Percentiles rank a stretch among this genome's conserved stretches.
phyloP scores from a whole-genome alignment of 2,888 invertebrate genomes.

The Pachycephus smyrnensis region DNA sequence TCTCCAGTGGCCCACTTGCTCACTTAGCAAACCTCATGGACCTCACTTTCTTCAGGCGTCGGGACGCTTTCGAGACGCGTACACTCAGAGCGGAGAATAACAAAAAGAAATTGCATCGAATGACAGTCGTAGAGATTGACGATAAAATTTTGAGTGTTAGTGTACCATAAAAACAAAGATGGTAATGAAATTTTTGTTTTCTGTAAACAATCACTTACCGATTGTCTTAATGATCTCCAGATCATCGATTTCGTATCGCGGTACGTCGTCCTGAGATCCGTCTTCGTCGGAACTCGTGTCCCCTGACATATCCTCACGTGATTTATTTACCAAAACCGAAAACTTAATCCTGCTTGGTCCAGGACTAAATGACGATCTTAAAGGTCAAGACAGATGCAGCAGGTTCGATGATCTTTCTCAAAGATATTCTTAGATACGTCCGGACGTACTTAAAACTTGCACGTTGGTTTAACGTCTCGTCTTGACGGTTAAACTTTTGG shows the following conservation, averaged over 20 bases:
- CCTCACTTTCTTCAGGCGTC: slow-evolving; percentile 2
- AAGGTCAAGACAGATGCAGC: slow-evolving; percentile 30
- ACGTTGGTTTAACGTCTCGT: background rate
- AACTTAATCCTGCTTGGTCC: background rate
- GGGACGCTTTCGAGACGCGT: too few relatives aligned
- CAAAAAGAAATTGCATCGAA: too few relatives aligned
- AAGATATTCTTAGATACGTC: slow-evolving; percentile 47
- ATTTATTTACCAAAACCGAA: slow-evolving; percentile 14
- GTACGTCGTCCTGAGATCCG: slow-evolving; percentile 56
- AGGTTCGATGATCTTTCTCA: slow-evolving; percentile 52
- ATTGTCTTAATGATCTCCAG: slow-evolving; percentile 89
- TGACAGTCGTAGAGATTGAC: too few relatives aligned
- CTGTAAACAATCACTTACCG: slow-evolving; percentile 72
- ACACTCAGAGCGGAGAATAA: too few relatives aligned
- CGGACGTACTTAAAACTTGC: slow-evolving; percentile 19
- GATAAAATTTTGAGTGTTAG: too few relatives aligned
- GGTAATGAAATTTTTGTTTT: too few relatives aligned
- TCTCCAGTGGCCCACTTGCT: slow-evolving; percentile 57
- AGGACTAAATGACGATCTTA: background rate
- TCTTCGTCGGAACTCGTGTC: slow-evolving; percentile 58
- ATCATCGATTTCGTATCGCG: slow-evolving; percentile 77
- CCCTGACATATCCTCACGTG: slow-evolving; percentile 39
- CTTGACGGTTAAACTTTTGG: too few relatives aligned
- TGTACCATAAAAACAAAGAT: too few relatives aligned
- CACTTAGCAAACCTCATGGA: slow-evolving; percentile 19